phyloP scores from a whole-genome alignment of 2,113 vertebrate species.

The Probosciger aterrimus region DNA sequence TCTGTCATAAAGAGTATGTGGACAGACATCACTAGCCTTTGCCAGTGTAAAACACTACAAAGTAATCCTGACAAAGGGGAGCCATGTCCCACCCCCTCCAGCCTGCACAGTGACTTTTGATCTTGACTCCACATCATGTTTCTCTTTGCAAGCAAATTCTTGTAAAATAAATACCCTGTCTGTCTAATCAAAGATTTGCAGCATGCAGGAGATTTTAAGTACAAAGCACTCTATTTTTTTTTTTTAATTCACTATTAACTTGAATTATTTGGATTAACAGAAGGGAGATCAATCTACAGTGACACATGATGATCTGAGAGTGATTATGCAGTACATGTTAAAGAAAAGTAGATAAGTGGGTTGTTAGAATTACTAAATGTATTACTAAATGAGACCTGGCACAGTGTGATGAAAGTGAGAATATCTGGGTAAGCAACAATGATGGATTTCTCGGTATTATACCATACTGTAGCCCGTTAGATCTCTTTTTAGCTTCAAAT shows the following conservation, averaged over 20 bases:
- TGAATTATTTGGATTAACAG: slow-evolving; percentile 34
- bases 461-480: slow-evolving; percentile 22
- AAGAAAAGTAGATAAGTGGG: slow-evolving; percentile 19
- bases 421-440: slow-evolving; percentile 45
- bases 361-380: slow-evolving; percentile 44
- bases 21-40: not conserved
- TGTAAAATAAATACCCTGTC: not conserved
- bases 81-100: not conserved
- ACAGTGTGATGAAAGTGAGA: slow-evolving; percentile 48
- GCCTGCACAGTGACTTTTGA: not conserved
- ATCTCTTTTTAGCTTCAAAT: slow-evolving; percentile 46
- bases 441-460: slow-evolving; percentile 61
- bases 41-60: not conserved
- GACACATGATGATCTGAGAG: slow-evolving; percentile 29
- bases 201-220: not conserved
- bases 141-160: not conserved
- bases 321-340: slow-evolving; percentile 4
- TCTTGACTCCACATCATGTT: not conserved
- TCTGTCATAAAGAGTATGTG: not conserved
- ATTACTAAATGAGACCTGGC: slow-evolving; percentile 46
- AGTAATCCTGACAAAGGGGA: not conserved
- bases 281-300: not conserved
- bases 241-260: not conserved
- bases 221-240: not conserved
- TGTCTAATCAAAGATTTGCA: not conserved